Base-by-base conservation (phyloP, 2,888 invertebrate genomes). In the Harpalus rubripes region DNA sequence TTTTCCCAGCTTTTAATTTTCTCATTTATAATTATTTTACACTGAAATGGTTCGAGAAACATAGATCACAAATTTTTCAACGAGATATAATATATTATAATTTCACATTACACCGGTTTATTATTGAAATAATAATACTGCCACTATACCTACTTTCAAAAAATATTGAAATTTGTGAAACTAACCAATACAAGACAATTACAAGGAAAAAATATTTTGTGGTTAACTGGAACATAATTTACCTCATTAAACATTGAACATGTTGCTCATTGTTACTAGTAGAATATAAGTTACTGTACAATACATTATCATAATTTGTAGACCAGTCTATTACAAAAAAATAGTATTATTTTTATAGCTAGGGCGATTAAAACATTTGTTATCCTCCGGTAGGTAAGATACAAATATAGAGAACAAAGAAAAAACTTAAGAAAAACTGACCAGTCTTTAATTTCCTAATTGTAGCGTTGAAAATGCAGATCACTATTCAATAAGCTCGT, bases 401-500 rank as follows among this genome's bases (percentile, higher is more conserved):
- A 63, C 10, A 63, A 63, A 63, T 6, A 8, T 63, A 26, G 26
- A 39, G n/a, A 68, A 15, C 5, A 32, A 4, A 15, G 39, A 32
- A 68, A 68, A 68, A 68, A 68, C 7, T 6, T 26, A n/a, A 68
- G 32, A 26, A 68, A 32, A 68, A 68, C 68, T 68, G n/a, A 7
- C 15, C 32, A 68, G 5, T 7, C 10, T 68, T 8, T 63, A 63
- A 63, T 63, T 63, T 8, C 63, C 63, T 63, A 63, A 63, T 63
- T 22, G 63, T 26, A 26, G 63, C 63, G 18, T 63, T 26, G 18
- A 63, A 63, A 63, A 63, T 63, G 63, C 63, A 63, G 32, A 68
- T 68, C 26, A 74, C 41, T 41, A n/a, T 74, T 44, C 26, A 74
- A 74, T 74, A 74, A 44, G 22, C 41, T 44, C 41, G 52, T 74